phyloP scores from a whole-genome alignment of 1,140 invertebrate genomes.

The Aricia agestis region DNA sequence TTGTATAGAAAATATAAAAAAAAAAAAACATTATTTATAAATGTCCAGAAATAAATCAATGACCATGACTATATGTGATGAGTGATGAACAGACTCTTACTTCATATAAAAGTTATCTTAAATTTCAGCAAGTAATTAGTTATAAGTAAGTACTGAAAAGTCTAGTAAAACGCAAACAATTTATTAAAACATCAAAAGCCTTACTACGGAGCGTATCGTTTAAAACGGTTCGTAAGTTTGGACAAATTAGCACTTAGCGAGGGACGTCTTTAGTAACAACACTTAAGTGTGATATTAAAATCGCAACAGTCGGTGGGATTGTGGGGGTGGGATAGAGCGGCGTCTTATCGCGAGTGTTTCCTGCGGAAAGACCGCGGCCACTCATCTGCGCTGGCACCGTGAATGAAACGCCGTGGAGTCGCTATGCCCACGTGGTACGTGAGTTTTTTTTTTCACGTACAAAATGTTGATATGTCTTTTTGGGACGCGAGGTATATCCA shows the following conservation, averaged over 20 bases:
- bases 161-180: not conserved
- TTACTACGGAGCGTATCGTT: constrained; percentile 31
- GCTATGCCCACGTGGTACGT: constrained; percentile 1
- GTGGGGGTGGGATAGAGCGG: constrained; percentile 35
- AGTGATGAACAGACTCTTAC: too few relatives aligned
- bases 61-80: too few relatives aligned
- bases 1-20: too few relatives aligned
- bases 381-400: constrained; percentile 36
- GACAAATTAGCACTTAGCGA: constrained; percentile 68
- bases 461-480: too few relatives aligned
- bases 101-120: too few relatives aligned
- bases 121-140: too few relatives aligned
- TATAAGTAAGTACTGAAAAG: too few relatives aligned
- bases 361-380: constrained; percentile 61
- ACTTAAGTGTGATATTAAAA: constrained; percentile 71
- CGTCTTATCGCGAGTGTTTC: constrained; percentile 61
- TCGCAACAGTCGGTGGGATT: constrained; percentile 56
- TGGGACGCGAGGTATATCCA: too few relatives aligned
- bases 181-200: constrained; percentile 29
- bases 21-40: too few relatives aligned
- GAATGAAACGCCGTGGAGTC: constrained; percentile 34
- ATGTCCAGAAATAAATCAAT: too few relatives aligned
- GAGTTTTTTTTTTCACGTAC: not conserved
- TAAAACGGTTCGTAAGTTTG: constrained; percentile 56
- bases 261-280: constrained; percentile 61